Base-by-base conservation (phyloP, 2,888 invertebrate species). In the Nymphalis c-album region DNA sequence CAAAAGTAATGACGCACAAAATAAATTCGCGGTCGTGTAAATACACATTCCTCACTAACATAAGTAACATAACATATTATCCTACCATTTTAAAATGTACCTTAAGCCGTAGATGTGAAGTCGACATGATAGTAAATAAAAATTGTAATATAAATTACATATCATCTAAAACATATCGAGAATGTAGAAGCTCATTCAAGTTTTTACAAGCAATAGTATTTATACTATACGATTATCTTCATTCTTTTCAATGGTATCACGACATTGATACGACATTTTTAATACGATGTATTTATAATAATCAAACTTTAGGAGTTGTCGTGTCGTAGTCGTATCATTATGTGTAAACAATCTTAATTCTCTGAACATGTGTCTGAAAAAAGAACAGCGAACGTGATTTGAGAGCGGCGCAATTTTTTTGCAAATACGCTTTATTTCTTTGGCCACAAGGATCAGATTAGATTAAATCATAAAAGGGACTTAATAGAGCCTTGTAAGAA, bases 401-500 rank as follows among this genome's bases (percentile, higher is more conserved):
- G 50, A 35, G 58, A 64, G 61, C 59, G 48, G 17, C 46, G 50
- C 47, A n/a, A 40, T 40, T 59, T 57, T 48, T 50, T 60, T 60
- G 22, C 62, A 35, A 68, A 68, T 45, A 26, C 5, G 20, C 68
- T 57, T 68, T 71, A 68, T 65, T 60, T 47, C 51, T 46, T 40
- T 8, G 5, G 1, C 0, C 5, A 20, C 55, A 71, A 68, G 65
- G 46, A 26, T 58, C 50, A 68, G 60, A 73, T 71, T 75, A 17
- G 61, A n/a, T n/a, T 26, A 53, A 31, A 18, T 10, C 18, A 40
- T 35, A 7, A 17, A 60, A 64, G 63, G 70, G 73, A 79, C 79
- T 83, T 85, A 86, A 85, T 84, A 86, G 82, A 85, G 79, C 75
- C 81, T 80, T 80, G 83, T 80, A 82, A 77, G 85, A 86, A 86